These are phyloP conservation scores for Ophthalmolycus amberensis DNA, from an alignment of 2,113 vertebrate species.

Conservation along the genomic window DNA sequence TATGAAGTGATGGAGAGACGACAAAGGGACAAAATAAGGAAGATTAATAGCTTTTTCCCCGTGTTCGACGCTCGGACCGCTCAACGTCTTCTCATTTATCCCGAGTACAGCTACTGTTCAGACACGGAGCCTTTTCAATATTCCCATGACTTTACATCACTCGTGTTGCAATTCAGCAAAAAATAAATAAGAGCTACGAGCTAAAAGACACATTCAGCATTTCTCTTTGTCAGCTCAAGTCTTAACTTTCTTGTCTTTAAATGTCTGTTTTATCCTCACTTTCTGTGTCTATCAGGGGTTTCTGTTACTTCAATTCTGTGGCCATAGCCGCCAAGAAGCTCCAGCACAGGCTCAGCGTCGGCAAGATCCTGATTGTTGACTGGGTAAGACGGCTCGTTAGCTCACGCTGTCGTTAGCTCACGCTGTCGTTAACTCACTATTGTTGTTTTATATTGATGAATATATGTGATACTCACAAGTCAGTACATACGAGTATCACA, in stretches of 20 bases:
- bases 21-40: constrained; percentile 23
- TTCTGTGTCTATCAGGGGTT: constrained; percentile 83
- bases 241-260: neutral
- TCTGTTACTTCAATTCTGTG: constrained; percentile 96
- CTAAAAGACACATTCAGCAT: neutral
- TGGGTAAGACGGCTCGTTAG: constrained; percentile 85
- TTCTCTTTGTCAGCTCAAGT: neutral
- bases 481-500: too few relatives aligned
- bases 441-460: neutral
- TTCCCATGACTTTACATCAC: neutral
- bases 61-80: neutral
- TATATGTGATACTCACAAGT: too few relatives aligned
- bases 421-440: neutral
- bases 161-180: too few relatives aligned
- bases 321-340: constrained; percentile 91
- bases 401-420: neutral
- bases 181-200: neutral
- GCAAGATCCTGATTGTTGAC: constrained; percentile 95
- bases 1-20: constrained; percentile 31
- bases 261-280: neutral
- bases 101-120: neutral
- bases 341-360: constrained; percentile 87
- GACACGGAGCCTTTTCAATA: neutral
- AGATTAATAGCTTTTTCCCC: constrained; percentile 29
- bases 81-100: neutral